phyloP scores from a whole-genome alignment of 2,888 invertebrate species.

The Mesoligia furuncula region DNA sequence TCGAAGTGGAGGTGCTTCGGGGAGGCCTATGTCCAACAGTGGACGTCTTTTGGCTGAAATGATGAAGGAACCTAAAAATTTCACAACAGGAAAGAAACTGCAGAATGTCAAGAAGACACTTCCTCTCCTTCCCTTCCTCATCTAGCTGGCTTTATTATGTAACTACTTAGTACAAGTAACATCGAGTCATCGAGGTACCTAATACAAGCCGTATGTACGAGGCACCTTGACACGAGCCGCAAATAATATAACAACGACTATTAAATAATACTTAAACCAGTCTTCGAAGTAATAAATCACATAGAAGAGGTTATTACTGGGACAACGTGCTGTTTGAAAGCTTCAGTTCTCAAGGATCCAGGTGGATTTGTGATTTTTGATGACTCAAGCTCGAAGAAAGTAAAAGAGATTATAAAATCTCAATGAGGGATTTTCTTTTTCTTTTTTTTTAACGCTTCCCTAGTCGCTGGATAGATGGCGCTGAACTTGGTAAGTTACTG shows the following conservation, averaged over 20 bases:
- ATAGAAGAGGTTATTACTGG: background rate
- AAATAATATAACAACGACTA: slow-evolving; percentile 43
- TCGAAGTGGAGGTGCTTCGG: too few species aligned
- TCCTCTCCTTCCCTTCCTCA: too few species aligned
- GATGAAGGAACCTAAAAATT: background rate
- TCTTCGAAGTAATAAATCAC: slow-evolving; percentile 34
- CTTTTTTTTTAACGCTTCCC: too few species aligned
- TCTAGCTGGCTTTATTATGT: background rate
- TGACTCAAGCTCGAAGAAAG: background rate
- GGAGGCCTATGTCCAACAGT: too few species aligned
- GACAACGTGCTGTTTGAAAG: slow-evolving; percentile 1
- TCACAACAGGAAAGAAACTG: background rate
- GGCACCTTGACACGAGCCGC: slow-evolving; percentile 50
- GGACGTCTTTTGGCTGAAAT: too few species aligned
- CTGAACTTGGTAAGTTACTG: too few species aligned
- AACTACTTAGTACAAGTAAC: background rate
- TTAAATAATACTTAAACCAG: slow-evolving; percentile 51
- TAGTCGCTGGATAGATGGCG: too few species aligned
- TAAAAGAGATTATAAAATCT: background rate
- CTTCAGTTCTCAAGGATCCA: background rate
- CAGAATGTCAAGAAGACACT: background rate
- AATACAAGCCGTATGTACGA: background rate
- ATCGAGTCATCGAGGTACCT: slow-evolving; percentile 16
- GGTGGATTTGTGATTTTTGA: background rate
- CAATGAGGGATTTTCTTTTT: too few species aligned